These are phyloP conservation scores for Astreopora myriophthalma DNA, from an alignment of 64 coral and sea anemone genomes.

Conservation along the genomic window DNA sequence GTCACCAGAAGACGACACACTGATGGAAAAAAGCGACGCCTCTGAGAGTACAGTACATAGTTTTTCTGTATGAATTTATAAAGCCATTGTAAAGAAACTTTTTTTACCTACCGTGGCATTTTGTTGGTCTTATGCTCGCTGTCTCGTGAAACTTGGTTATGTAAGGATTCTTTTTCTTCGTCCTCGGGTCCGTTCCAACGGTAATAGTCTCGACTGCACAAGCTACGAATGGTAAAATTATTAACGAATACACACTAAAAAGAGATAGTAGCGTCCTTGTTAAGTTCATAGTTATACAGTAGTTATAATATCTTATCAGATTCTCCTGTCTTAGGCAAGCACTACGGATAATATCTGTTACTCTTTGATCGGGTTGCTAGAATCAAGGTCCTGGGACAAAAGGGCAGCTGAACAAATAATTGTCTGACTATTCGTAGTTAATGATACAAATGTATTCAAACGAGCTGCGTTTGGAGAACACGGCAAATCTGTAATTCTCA, in stretches of 20 bases:
- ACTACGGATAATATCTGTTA: slow-evolving; percentile 4
- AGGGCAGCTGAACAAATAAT: slow-evolving; percentile 11
- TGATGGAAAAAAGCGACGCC: background rate
- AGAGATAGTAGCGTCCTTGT: background rate
- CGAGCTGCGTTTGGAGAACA: background rate
- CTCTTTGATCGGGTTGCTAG: background rate
- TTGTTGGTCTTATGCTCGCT: slow-evolving; percentile 38
- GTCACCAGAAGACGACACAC: slow-evolving; percentile 83
- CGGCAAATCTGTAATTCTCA: no score
- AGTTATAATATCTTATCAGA: no score
- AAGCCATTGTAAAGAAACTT: background rate
- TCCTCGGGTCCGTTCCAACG: background rate
- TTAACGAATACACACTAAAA: background rate
- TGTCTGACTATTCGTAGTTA: background rate
- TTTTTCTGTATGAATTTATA: no score
- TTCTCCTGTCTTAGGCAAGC: background rate
- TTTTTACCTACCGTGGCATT: slow-evolving; percentile 55
- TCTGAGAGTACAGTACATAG: background rate
- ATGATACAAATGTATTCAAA: background rate
- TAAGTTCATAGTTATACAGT: background rate
- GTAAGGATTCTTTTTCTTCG: slow-evolving; percentile 57
- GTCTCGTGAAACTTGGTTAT: slow-evolving; percentile 64
- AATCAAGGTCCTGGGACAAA: background rate
- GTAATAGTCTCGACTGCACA: background rate
- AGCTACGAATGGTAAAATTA: background rate